Conservation (phyloP, 1,140 invertebrate genomes). For the Aphidius ervi region DNA sequence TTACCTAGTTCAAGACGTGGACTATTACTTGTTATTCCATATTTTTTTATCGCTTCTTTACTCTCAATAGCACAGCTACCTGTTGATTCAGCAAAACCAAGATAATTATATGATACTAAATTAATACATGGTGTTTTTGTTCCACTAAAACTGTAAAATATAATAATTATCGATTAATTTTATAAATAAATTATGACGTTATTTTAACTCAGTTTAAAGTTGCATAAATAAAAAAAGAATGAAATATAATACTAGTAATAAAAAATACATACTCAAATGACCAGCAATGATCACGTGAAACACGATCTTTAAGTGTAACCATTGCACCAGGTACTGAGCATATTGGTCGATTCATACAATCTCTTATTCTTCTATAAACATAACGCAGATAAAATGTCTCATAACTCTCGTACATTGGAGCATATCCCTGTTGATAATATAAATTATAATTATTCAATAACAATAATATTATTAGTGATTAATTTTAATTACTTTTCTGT, state of each 20-base stretch:
- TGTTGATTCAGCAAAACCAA: slow-evolving; percentile 78
- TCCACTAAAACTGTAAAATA: slow-evolving; percentile 66
- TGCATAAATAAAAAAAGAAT: no score
- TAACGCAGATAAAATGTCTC: slow-evolving; percentile 93
- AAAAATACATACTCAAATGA: slow-evolving; percentile 71
- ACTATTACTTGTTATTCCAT: slow-evolving; percentile 70
- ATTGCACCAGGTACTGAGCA: slow-evolving; percentile 86
- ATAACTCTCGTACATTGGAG: slow-evolving; percentile 87
- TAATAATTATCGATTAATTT: not conserved
- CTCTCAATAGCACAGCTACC: slow-evolving; percentile 73
- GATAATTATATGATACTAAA: slow-evolving; percentile 89
- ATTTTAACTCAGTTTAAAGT: no score
- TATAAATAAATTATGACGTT: no score
- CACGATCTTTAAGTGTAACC: slow-evolving; percentile 81
- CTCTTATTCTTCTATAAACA: slow-evolving; percentile 84
- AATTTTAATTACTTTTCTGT: slow-evolving; percentile 62
- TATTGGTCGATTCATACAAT: slow-evolving; percentile 94
- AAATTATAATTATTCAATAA: no score
- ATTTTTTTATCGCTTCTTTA: slow-evolving; percentile 58
- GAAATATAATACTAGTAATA: slow-evolving; percentile 6
- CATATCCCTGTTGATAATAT: slow-evolving; percentile 70
- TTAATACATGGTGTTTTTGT: slow-evolving; percentile 76
- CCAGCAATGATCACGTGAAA: slow-evolving; percentile 85
- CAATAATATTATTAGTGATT: no score
- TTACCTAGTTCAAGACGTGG: slow-evolving; percentile 62